Conservation (phyloP, 2,797 vertebrate species). For the Sebastes goodei region DNA sequence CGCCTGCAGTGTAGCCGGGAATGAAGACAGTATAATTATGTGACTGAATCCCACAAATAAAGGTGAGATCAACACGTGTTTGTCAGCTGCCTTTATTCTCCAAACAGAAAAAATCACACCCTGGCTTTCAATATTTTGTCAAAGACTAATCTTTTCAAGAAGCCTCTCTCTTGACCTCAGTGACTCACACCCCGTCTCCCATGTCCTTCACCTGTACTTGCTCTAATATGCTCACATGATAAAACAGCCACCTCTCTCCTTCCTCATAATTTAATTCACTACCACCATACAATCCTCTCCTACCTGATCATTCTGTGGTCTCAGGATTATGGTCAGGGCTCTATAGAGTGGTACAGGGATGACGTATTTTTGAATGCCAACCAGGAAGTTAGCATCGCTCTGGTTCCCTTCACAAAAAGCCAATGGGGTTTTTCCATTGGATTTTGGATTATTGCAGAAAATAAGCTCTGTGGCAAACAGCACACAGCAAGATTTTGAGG, state of each 20-base stretch:
- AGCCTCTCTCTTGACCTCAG: not conserved
- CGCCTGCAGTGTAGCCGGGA: not conserved
- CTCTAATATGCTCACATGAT: not conserved
- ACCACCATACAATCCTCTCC: not conserved
- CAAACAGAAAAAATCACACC: not conserved
- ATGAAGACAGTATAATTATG: not conserved
- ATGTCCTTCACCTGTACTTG: not conserved
- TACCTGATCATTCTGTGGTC: not conserved
- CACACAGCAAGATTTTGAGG: too few relatives aligned
- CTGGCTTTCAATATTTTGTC: not conserved
- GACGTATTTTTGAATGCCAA: too few relatives aligned
- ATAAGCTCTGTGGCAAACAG: too few relatives aligned
- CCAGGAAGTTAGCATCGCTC: too few relatives aligned
- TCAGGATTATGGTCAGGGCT: not conserved
- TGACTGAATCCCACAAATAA: constrained; percentile 2
- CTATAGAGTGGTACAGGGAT: too few relatives aligned
- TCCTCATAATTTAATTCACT: not conserved
- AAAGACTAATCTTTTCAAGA: not conserved
- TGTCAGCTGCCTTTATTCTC: not conserved
- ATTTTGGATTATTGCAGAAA: too few relatives aligned
- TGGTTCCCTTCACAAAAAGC: too few relatives aligned
- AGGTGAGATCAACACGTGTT: constrained; percentile 12
- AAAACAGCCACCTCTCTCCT: not conserved
- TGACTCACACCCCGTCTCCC: too few relatives aligned
- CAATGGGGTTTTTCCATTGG: too few relatives aligned